Evolutionary conservation across 1,140 invertebrate genomes (phyloP).

Genomic region (Caerostris extrusa): DNA sequence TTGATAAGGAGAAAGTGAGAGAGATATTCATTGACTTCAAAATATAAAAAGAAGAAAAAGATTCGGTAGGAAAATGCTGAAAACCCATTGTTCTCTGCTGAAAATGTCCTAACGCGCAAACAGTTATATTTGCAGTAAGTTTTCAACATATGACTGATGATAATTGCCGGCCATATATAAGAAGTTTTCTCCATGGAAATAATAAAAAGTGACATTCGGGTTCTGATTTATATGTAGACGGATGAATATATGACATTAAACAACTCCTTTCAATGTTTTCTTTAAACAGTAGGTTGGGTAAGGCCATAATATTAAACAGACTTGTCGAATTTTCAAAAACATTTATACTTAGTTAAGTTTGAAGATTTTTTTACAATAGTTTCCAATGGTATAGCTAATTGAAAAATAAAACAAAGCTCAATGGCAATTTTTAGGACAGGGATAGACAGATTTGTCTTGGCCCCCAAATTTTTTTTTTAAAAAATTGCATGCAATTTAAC

Average conservation of each 20-base stretch:
- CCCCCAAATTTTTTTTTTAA: too few relatives aligned
- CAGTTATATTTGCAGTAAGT: background rate
- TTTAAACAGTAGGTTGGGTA: too few relatives aligned
- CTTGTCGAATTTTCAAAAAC: too few relatives aligned
- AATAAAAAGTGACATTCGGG: background rate
- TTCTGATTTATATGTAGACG: background rate
- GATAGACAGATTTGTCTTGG: too few relatives aligned
- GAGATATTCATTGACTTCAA: background rate
- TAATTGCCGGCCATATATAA: background rate
- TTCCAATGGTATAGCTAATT: too few relatives aligned
- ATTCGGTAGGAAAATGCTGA: background rate
- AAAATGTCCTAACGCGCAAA: background rate
- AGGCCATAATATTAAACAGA: too few relatives aligned
- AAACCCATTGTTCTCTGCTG: background rate
- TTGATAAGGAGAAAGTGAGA: background rate
- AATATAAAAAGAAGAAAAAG: background rate
- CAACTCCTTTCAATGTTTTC: too few relatives aligned
- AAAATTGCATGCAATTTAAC: too few relatives aligned
- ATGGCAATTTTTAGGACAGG: too few relatives aligned
- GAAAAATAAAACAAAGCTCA: too few relatives aligned
- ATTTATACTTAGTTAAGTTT: too few relatives aligned
- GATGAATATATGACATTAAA: background rate
- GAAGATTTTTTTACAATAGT: too few relatives aligned
- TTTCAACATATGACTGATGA: slow-evolving; percentile 6
- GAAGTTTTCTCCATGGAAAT: background rate